These are phyloP conservation scores for Hymenochirus boettgeri DNA, from an alignment of 2,113 vertebrate species.

Conservation along the genomic window DNA sequence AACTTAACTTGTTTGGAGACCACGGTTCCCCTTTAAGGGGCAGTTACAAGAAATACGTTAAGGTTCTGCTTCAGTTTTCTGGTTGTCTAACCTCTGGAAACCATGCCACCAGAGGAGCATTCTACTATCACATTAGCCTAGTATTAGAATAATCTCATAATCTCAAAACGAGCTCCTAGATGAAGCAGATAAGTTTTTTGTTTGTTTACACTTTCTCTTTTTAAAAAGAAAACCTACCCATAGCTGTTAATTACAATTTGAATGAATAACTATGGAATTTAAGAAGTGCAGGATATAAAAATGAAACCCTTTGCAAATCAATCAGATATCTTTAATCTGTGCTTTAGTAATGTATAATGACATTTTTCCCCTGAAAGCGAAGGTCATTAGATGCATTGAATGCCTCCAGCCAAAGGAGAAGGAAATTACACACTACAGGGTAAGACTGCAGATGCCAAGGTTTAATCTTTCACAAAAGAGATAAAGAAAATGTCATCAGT, in stretches of 20 bases:
- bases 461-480: constrained; percentile 22
- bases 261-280: constrained; percentile 7
- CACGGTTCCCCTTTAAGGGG: no score
- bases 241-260: constrained; percentile 6
- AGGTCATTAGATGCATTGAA: constrained; percentile 29
- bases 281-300: constrained; percentile 1
- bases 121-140: no score
- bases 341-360: constrained; percentile 16
- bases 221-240: not conserved
- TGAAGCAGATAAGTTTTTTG: no score
- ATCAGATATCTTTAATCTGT: constrained; percentile 27
- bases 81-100: no score
- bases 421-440: constrained; percentile 16
- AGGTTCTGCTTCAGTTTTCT: no score
- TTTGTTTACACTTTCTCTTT: no score
- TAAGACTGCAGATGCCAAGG: constrained; percentile 21
- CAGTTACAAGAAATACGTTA: no score
- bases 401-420: constrained; percentile 24
- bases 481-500: constrained; percentile 20
- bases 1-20: no score
- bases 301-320: constrained; percentile 7
- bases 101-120: no score
- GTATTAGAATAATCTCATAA: no score
- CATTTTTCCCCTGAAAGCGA: constrained; percentile 16
- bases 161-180: no score